These are phyloP conservation scores for Heterotis niloticus DNA, from an alignment of 2,113 vertebrate genomes.

Conservation along the genomic window DNA sequence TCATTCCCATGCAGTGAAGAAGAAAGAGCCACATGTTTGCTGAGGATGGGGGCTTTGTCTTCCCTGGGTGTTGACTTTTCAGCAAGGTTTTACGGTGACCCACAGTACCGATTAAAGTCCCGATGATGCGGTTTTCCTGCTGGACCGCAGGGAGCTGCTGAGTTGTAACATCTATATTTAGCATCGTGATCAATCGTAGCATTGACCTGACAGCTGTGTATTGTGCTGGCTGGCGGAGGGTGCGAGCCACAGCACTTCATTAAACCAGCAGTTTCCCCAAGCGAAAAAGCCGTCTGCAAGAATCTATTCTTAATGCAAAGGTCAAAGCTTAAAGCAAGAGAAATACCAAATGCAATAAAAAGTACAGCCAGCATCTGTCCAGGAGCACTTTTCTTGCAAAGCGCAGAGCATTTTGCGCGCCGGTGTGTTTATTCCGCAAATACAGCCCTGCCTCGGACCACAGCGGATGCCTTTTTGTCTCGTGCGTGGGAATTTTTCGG, in stretches of 20 bases:
- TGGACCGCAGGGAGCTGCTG: slow-evolving; percentile 23
- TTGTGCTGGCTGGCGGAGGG: slow-evolving; percentile 8
- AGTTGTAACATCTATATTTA: slow-evolving; percentile 27
- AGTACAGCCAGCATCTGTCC: background rate
- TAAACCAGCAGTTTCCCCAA: slow-evolving; percentile 24
- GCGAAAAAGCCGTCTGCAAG: slow-evolving; percentile 1
- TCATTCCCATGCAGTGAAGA: too few relatives aligned
- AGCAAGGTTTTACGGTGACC: background rate
- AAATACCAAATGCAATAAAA: background rate
- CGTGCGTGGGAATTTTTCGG: too few relatives aligned
- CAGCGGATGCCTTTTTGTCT: background rate
- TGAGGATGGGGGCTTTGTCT: background rate
- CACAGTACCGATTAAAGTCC: background rate
- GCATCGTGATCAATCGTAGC: slow-evolving; percentile 20
- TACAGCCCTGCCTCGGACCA: too few relatives aligned
- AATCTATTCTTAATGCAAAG: slow-evolving; percentile 9
- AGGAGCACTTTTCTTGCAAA: background rate
- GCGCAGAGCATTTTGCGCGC: background rate
- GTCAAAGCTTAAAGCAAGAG: slow-evolving; percentile 1
- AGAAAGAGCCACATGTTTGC: too few relatives aligned
- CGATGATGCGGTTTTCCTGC: background rate
- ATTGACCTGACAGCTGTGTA: slow-evolving; percentile 22
- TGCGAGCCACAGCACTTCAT: slow-evolving; percentile 20
- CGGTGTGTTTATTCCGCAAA: too few relatives aligned
- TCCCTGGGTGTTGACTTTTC: slow-evolving; percentile 6